These are phyloP conservation scores for western clawed frog (Xenopus tropicalis) DNA, from an alignment of 2,113 vertebrate species.

Conservation along the genomic window DNA sequence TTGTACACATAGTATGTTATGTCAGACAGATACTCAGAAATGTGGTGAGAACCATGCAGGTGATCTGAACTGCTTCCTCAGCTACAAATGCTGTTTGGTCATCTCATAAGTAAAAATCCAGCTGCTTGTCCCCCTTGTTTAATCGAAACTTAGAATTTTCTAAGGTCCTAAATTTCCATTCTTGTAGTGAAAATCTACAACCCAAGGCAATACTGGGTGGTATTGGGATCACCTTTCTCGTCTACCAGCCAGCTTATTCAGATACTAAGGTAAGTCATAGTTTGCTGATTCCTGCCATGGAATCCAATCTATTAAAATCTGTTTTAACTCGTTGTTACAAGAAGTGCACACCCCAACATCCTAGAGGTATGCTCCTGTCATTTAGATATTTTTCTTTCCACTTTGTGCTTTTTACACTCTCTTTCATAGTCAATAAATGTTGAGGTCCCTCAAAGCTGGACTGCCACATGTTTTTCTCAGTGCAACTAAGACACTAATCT, in stretches of 20 bases:
- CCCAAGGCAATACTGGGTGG: conserved; percentile 94
- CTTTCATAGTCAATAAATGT: conserved; percentile 81
- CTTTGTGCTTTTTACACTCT: neutral
- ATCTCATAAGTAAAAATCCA: conserved; percentile 98
- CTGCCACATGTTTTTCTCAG: conserved; percentile 86
- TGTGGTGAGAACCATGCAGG: conserved; percentile 95
- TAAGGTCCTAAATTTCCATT: conserved; percentile 89
- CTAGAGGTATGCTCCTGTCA: conserved; percentile 37
- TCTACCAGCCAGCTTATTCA: conserved; percentile 89
- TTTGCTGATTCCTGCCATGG: conserved; percentile 84
- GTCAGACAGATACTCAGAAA: conserved; percentile 92
- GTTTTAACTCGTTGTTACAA: conserved; percentile 70
- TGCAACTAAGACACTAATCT: conserved; percentile 92
- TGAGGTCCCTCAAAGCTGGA: conserved; percentile 85
- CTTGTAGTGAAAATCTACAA: conserved; percentile 90
- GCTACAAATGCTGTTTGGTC: conserved; percentile 94
- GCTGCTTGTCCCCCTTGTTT: conserved; percentile 98
- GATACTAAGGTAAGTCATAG: conserved; percentile 86
- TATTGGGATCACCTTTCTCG: conserved; percentile 90
- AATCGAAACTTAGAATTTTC: conserved; percentile 98
- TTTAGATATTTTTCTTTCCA: conserved; percentile 31
- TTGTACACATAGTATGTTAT: conserved; percentile 99
- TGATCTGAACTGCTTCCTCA: conserved; percentile 75
- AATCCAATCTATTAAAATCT: conserved; percentile 85
- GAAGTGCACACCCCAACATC: conserved; percentile 55